These are phyloP conservation scores for Odontomachus brunneus DNA, from an alignment of 1,140 invertebrate genomes.

Conservation along the genomic window DNA sequence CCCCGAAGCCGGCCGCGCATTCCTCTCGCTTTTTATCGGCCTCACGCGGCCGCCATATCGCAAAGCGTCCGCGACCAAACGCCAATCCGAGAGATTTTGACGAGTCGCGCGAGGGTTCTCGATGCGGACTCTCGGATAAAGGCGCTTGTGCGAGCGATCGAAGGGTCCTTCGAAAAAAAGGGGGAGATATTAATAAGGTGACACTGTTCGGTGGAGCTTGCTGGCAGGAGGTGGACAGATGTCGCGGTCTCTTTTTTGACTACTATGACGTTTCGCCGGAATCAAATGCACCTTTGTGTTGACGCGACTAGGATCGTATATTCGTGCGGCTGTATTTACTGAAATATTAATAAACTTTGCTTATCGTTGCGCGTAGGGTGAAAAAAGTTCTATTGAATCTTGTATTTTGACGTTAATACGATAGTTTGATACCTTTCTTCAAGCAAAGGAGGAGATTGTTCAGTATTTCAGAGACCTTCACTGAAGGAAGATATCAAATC, in stretches of 20 bases:
- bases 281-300: slow-evolving; percentile 54
- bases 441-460: neutral
- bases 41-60: slow-evolving; percentile 67
- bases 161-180: slow-evolving; percentile 59
- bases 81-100: slow-evolving; percentile 63
- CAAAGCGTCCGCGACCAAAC: slow-evolving; percentile 67
- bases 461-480: too few species aligned
- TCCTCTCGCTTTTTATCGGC: slow-evolving; percentile 80
- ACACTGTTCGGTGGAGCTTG: slow-evolving; percentile 68
- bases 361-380: neutral
- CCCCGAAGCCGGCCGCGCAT: slow-evolving; percentile 71
- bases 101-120: slow-evolving; percentile 11
- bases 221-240: slow-evolving; percentile 65
- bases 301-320: neutral
- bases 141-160: slow-evolving; percentile 62
- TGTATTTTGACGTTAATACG: neutral
- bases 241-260: slow-evolving; percentile 51
- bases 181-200: slow-evolving; percentile 74
- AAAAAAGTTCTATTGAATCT: slow-evolving; percentile 1
- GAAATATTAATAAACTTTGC: neutral
- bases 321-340: slow-evolving; percentile 24
- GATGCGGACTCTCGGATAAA: slow-evolving; percentile 28
- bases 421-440: neutral
- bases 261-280: neutral
- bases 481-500: neutral